These are phyloP conservation scores for Caerostris darwini DNA, from an alignment of 1,140 invertebrate species.

Conservation along the genomic window DNA sequence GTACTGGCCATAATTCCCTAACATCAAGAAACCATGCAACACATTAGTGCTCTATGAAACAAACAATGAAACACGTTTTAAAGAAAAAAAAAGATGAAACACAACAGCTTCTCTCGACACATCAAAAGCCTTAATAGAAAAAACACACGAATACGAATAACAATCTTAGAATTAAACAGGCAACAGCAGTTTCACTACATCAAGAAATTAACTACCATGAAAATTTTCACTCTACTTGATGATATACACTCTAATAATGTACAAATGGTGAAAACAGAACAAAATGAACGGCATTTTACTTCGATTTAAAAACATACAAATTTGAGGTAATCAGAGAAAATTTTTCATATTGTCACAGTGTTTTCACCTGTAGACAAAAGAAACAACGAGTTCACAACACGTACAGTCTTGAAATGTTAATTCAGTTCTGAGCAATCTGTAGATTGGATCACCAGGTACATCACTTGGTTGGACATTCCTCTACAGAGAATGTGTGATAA, in stretches of 20 bases:
- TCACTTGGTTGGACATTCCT: slow-evolving; percentile 63
- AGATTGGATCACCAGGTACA: slow-evolving; percentile 67
- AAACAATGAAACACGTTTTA: slow-evolving; percentile 55
- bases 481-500: slow-evolving; percentile 49
- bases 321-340: slow-evolving; percentile 75
- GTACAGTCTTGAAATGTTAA: slow-evolving; percentile 1
- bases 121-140: slow-evolving; percentile 74
- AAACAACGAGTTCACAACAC: slow-evolving; percentile 67
- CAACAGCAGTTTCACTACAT: slow-evolving; percentile 69
- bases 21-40: slow-evolving; percentile 55
- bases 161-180: slow-evolving; percentile 71
- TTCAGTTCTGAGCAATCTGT: slow-evolving; percentile 68
- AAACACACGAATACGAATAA: slow-evolving; percentile 67
- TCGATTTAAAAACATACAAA: slow-evolving; percentile 73
- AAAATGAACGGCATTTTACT: slow-evolving; percentile 74
- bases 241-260: slow-evolving; percentile 70
- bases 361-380: background rate
- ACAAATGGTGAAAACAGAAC: slow-evolving; percentile 71
- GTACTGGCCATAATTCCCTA: slow-evolving; percentile 71
- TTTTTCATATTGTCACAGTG: slow-evolving; percentile 19
- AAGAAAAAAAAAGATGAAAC: slow-evolving; percentile 54
- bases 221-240: slow-evolving; percentile 48
- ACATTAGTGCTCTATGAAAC: slow-evolving; percentile 55
- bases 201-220: slow-evolving; percentile 68
- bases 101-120: slow-evolving; percentile 61